phyloP scores from a whole-genome alignment of 1,140 invertebrate species.

The Drosophila prosaltans region DNA sequence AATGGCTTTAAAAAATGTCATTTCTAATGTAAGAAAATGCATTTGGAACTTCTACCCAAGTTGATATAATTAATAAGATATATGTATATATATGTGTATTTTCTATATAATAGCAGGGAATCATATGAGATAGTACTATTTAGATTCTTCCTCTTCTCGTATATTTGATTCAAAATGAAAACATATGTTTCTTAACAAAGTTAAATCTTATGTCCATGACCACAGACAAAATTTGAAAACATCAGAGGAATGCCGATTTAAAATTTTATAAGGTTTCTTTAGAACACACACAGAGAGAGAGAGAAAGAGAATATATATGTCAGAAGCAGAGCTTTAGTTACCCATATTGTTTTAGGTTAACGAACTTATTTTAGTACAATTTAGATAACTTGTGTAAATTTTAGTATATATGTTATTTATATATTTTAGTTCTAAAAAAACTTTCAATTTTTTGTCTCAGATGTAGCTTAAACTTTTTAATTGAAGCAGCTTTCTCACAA shows the following conservation, averaged over 20 bases:
- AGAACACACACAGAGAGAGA: neutral
- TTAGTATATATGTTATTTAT: too few species aligned
- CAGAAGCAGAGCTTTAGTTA: neutral
- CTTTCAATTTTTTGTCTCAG: neutral
- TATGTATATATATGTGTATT: too few species aligned
- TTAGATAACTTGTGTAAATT: neutral
- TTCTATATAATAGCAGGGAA: too few species aligned
- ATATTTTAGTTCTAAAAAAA: neutral
- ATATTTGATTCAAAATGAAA: neutral
- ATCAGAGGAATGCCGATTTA: neutral
- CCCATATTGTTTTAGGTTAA: neutral
- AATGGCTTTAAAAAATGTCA: too few species aligned
- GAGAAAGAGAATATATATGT: neutral
- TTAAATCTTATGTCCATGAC: neutral
- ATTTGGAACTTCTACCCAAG: too few species aligned
- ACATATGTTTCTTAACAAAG: neutral
- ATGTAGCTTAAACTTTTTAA: neutral
- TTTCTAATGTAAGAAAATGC: too few species aligned
- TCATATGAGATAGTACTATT: too few species aligned
- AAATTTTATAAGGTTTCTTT: neutral
- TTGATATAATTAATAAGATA: too few species aligned
- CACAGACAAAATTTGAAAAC: neutral
- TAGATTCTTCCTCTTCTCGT: too few species aligned
- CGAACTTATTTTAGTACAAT: neutral
- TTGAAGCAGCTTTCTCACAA: neutral